Evolutionary conservation across 2,888 invertebrate species (phyloP).

Genomic region (Pristionchus exspectatus): DNA sequence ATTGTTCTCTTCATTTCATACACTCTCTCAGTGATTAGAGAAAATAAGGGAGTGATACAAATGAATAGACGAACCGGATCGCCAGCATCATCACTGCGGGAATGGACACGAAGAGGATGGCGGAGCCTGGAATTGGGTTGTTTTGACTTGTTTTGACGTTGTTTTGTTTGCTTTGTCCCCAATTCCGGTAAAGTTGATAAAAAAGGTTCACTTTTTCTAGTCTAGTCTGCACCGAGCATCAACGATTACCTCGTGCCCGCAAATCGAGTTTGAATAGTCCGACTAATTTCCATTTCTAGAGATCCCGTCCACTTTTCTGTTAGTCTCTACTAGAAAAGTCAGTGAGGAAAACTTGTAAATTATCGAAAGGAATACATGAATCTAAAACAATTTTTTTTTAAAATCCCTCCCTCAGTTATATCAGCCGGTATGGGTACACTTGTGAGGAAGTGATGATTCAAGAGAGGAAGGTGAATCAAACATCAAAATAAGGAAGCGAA

Average conservation of each 20-base stretch:
- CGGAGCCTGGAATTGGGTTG: background rate
- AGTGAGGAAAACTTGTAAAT: too few species aligned
- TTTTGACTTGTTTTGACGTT: background rate
- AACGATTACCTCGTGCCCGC: background rate
- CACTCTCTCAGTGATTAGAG: too few species aligned
- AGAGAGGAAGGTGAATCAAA: too few species aligned
- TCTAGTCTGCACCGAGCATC: background rate
- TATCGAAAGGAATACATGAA: too few species aligned
- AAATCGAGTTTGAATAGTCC: background rate
- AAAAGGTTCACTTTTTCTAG: background rate
- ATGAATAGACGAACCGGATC: background rate
- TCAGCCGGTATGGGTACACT: too few species aligned
- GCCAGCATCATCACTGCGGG: slow-evolving; percentile 28
- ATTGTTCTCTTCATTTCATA: too few species aligned
- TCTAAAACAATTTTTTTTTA: too few species aligned
- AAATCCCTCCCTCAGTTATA: too few species aligned
- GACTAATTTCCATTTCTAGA: background rate
- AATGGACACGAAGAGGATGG: slow-evolving; percentile 22
- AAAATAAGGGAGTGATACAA: too few species aligned
- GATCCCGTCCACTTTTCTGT: background rate
- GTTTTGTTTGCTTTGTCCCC: background rate
- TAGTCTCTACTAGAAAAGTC: background rate
- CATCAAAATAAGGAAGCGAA: too few species aligned
- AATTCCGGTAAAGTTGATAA: too few species aligned
- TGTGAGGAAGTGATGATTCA: too few species aligned